Evolutionary conservation across 2,888 invertebrate genomes (phyloP), one percentile per base, ranked within the genome.

Genomic region (Emmelina monodactyla): DNA sequence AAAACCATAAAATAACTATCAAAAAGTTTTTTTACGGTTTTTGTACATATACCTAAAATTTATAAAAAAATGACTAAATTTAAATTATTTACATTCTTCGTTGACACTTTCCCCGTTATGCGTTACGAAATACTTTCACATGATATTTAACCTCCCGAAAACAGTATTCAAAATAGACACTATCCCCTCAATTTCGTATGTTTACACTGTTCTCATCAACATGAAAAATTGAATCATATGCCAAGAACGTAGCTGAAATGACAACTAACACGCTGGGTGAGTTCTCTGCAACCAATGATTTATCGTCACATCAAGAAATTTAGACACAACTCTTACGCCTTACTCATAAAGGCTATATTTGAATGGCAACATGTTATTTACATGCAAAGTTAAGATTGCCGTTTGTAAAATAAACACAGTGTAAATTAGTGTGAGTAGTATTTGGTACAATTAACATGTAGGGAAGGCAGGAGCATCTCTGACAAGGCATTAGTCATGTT

Each of bases 201-300:
- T 72, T 71, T 68, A 67, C 4, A 7, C 25, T 25, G 11, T n/a
- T n/a, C 11, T 11, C 4, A 25, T 25, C 29, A 62, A 54, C 47
- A 66, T 71, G 75, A 76, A 71, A 72, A 75, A 76, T 76, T 67
- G 64, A 67, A 67, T 69, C 60, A 53, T 57, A 61, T 62, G 66
- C 62, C 66, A 57, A 48, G 50, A 49, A 45, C 47, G 49, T 43
- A 51, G 46, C 49, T 53, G 55, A 71, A 68, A 71, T 69, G 73
- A 71, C 72, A 72, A 58, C 57, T 53, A 58, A 58, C 57, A 58
- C 57, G 56, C 57, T 55, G 58, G 64, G 59, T 62, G 67, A 63
- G 61, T 50, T 61, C 58, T 55, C 40, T 43, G 37, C 55, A 37
- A 44, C 34, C 29, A 28, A 39, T 39, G 28, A 19, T 41, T 36